These are phyloP conservation scores for Zygothrica quintamaculata DNA, from an alignment of 2,888 invertebrate genomes.

Conservation along the genomic window DNA sequence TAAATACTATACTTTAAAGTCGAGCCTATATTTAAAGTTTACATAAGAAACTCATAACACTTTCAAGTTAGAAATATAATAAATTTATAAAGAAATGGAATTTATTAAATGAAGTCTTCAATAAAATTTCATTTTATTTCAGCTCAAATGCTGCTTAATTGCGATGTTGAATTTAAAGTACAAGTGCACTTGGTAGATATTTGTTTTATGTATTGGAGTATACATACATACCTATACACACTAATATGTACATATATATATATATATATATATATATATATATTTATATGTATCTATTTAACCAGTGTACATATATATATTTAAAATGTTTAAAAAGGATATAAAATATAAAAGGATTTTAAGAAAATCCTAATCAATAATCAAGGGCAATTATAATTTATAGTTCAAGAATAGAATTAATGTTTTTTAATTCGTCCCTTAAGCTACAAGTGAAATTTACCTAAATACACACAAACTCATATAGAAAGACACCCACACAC, in stretches of 20 bases:
- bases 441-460: constrained; percentile 43
- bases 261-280: background rate
- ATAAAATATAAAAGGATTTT: background rate
- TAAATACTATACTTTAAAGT: too few species aligned
- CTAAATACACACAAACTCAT: constrained; percentile 29
- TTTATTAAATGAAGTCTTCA: too few species aligned
- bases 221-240: background rate
- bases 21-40: too few species aligned
- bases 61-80: too few species aligned
- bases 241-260: constrained; percentile 4
- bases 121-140: too few species aligned
- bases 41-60: too few species aligned
- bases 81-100: too few species aligned
- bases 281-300: constrained; percentile 2
- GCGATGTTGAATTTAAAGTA: background rate
- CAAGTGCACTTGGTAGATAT: constrained; percentile 21
- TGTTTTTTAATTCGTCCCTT: background rate
- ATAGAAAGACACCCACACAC: constrained; percentile 8
- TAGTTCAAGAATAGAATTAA: too few species aligned
- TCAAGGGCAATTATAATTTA: too few species aligned
- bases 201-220: constrained; percentile 16
- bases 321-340: constrained; percentile 12
- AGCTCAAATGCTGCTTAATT: too few species aligned
- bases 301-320: constrained; percentile 7
- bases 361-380: too few species aligned